Percentiles rank a stretch among this genome's conserved stretches.
Evolutionary conservation across 2,797 vertebrate species (phyloP).

Genomic region (Chloroceryle inda): DNA sequence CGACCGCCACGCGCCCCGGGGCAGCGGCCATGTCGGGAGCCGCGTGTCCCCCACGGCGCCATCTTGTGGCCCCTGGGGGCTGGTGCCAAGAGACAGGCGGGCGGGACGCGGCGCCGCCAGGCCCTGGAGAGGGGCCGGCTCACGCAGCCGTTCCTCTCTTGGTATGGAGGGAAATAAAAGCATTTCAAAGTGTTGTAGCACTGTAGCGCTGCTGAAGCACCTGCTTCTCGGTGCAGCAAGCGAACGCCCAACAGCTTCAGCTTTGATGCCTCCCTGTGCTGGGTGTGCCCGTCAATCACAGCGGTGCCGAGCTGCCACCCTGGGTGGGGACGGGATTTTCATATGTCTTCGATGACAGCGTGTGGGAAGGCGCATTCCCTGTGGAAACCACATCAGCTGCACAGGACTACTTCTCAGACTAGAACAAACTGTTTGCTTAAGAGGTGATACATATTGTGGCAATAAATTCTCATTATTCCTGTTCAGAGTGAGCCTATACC

Average conservation of each 20-base stretch:
- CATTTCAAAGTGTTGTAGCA: background rate
- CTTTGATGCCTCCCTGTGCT: fast-evolving
- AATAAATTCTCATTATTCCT: background rate
- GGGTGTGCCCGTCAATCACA: fast-evolving
- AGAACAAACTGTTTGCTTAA: fast-evolving
- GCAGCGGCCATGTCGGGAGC: background rate
- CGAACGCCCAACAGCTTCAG: background rate
- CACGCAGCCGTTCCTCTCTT: fast-evolving
- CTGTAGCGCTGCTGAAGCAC: too few relatives aligned
- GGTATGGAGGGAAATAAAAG: background rate
- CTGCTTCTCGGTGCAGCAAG: background rate
- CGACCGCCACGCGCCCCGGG: fast-evolving
- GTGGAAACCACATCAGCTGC: background rate
- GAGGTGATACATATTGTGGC: background rate
- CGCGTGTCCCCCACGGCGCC: background rate
- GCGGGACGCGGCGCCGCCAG: fast-evolving
- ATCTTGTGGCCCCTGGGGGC: background rate
- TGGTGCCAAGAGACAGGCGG: fast-evolving
- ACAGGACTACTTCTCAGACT: background rate
- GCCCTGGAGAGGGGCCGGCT: fast-evolving
- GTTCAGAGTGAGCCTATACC: background rate
- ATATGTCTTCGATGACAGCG: fast-evolving
- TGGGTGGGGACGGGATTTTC: fast-evolving
- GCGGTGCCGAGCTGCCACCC: background rate
- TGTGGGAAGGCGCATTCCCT: fast-evolving